Percentiles rank a stretch among this genome's conserved stretches.
These are phyloP conservation scores for Odontocolon sp. DNA, from an alignment of 2,888 invertebrate species.

Conservation along the genomic window DNA sequence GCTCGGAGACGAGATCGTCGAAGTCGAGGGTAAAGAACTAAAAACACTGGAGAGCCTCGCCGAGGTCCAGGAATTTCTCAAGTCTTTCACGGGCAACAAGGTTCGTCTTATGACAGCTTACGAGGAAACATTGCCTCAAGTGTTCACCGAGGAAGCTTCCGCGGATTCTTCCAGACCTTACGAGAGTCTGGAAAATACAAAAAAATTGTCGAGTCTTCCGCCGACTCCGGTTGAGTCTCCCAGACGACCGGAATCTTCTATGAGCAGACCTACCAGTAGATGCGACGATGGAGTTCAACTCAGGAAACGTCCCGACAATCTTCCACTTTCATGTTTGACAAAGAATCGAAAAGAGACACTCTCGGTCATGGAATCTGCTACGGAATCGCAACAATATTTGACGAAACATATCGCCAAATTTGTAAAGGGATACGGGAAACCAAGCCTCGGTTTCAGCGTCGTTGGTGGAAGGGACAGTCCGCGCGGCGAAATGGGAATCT, in stretches of 20 bases:
- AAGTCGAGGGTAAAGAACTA: slow-evolving; percentile 92
- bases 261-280: slow-evolving; percentile 22
- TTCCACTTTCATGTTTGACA: slow-evolving; percentile 68
- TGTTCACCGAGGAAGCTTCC: slow-evolving; percentile 66
- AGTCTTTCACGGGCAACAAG: slow-evolving; percentile 75
- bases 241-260: slow-evolving; percentile 52
- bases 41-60: slow-evolving; percentile 84
- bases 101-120: slow-evolving; percentile 76
- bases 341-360: slow-evolving; percentile 68
- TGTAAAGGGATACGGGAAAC: slow-evolving; percentile 83
- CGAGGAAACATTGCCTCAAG: slow-evolving; percentile 77
- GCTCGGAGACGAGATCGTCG: slow-evolving; percentile 94
- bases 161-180: slow-evolving; percentile 66
- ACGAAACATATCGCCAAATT: slow-evolving; percentile 76
- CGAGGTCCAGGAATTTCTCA: slow-evolving; percentile 77
- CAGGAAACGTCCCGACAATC: slow-evolving; percentile 74
- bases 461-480: slow-evolving; percentile 85
- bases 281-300: slow-evolving; percentile 35
- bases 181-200: slow-evolving; percentile 73
- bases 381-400: slow-evolving; percentile 73
- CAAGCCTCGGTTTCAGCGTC: slow-evolving; percentile 85
- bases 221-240: slow-evolving; percentile 63
- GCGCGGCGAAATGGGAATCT: slow-evolving; percentile 85
- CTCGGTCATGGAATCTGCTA: slow-evolving; percentile 63
- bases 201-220: slow-evolving; percentile 72